These are phyloP conservation scores for Micropterix aruncella DNA, from an alignment of 2,888 invertebrate species.

Conservation along the genomic window DNA sequence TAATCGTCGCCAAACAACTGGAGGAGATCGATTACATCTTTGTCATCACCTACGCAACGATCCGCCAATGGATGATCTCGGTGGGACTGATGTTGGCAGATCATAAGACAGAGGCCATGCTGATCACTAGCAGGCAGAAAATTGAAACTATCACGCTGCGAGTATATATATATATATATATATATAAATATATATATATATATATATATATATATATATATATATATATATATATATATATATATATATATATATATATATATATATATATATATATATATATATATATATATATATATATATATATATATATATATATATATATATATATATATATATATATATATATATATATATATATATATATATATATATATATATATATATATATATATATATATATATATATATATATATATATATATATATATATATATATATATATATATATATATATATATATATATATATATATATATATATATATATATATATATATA, in stretches of 20 bases:
- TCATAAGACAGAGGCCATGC: no score
- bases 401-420: background rate
- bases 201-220: slow-evolving; percentile 3
- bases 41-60: no score
- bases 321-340: background rate
- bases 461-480: background rate
- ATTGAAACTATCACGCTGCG: no score
- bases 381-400: background rate
- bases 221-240: slow-evolving; percentile 3
- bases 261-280: slow-evolving; percentile 1
- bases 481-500: background rate
- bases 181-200: slow-evolving; percentile 3
- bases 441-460: background rate
- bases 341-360: background rate
- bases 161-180: slow-evolving; percentile 2
- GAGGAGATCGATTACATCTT: no score
- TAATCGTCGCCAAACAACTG: no score
- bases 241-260: slow-evolving; percentile 2
- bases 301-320: background rate
- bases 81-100: no score
- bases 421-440: background rate
- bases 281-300: background rate
- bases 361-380: background rate
- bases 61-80: no score
- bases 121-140: no score